Evolutionary conservation across 1,140 invertebrate species (phyloP).

Genomic region (Scaptomyza hsui): DNA sequence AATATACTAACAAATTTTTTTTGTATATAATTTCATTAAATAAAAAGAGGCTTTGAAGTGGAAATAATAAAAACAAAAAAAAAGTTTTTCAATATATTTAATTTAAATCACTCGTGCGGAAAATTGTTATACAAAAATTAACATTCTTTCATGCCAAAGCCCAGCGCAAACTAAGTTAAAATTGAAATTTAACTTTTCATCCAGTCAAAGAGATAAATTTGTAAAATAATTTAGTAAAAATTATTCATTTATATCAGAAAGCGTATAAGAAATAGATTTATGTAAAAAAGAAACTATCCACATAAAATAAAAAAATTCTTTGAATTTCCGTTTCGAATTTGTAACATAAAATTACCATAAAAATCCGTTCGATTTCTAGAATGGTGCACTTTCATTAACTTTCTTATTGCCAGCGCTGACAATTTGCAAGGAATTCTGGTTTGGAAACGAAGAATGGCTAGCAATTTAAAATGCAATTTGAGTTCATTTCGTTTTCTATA

Average conservation of each 20-base stretch:
- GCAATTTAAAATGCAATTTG: slow-evolving; percentile 46
- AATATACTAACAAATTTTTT: too few relatives aligned
- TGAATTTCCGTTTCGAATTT: not conserved
- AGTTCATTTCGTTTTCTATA: slow-evolving; percentile 71
- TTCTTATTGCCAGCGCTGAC: slow-evolving; percentile 50
- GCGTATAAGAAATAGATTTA: too few relatives aligned
- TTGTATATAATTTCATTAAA: too few relatives aligned
- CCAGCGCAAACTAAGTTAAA: too few relatives aligned
- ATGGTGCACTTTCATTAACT: slow-evolving; percentile 60
- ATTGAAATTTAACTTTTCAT: too few relatives aligned
- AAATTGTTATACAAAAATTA: not conserved
- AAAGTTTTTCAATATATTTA: not conserved
- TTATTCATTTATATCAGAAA: too few relatives aligned
- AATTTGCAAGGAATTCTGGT: slow-evolving; percentile 31
- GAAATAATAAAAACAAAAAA: too few relatives aligned
- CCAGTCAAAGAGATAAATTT: too few relatives aligned
- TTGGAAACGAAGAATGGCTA: slow-evolving; percentile 27
- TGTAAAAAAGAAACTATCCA: not conserved
- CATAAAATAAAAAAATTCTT: not conserved
- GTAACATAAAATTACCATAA: slow-evolving; percentile 4
- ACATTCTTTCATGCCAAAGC: not conserved
- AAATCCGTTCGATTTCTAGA: slow-evolving; percentile 11
- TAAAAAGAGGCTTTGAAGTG: too few relatives aligned
- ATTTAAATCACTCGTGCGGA: not conserved
- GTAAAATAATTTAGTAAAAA: too few relatives aligned